Evolutionary conservation across 2,797 vertebrate genomes (phyloP), one percentile per base, ranked within the genome.

Genomic region (Valencia hispanica): DNA sequence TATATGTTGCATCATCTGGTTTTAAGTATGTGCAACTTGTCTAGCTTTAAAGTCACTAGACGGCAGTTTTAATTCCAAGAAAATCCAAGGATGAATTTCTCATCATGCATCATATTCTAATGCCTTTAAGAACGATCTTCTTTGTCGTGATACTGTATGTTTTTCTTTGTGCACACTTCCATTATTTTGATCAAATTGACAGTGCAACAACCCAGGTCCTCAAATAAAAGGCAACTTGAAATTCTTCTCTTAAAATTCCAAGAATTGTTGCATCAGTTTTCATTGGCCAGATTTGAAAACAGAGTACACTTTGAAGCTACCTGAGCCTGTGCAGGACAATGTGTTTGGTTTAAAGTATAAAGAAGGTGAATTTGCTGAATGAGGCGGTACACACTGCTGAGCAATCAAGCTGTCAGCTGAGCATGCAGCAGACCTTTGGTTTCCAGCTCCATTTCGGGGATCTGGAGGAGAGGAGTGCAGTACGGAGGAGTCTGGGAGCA

Each of bases 391-490:
- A 86, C 79, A 48, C 77, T 47, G 69, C 79, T 77, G 65, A 88
- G 84, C 87, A 78, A 87, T 89, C 85, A 72, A 77, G 80, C 77
- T 88, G 84, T 92, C 89, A 92, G 89, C 89, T 90, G 86, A 88
- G 90, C 74, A 70, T 80, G 86, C 81, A 87, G 79, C 68, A 59
- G 78, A 68, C 48, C 48, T 71, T 70, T 83, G 87, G 87, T 86
- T 1, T 72, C 45, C 59, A n/a, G 83, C 76, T 70, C 73, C 20
- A 36, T 15, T 39, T 71, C 79, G 84, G 81, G 77, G 86, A 77
- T 82, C 50, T 78, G 84, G 76, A 78, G 68, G 77, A 88, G 84
- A 87, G 83, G 84, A 84, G 77, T 61, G 79, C 72, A 81, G 79
- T 84, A 84, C 55, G 82, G 86, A 90, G 87, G 87, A 91, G 89